Evolutionary conservation across 1,140 invertebrate genomes (phyloP).

Genomic region (Copidosoma floridanum): DNA sequence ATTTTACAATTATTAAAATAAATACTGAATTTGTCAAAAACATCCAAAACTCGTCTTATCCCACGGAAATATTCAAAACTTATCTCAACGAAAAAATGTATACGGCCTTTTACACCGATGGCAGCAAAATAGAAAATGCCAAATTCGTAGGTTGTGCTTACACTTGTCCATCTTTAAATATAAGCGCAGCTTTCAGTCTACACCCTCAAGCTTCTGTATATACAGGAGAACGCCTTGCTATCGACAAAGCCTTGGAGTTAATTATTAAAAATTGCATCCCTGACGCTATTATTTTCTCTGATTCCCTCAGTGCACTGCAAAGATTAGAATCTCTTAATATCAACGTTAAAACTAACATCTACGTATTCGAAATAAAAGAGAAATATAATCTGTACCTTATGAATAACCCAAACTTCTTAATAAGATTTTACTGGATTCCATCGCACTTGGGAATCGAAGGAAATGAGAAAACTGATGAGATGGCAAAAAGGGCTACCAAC

Average conservation of each 20-base stretch:
- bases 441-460: no score
- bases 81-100: neutral
- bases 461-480: no score
- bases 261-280: no score
- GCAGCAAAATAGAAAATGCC: neutral
- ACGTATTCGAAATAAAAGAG: neutral
- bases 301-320: neutral
- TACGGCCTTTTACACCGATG: neutral
- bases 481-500: no score
- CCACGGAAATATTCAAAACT: neutral
- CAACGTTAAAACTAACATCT: neutral
- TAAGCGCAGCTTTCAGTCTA: neutral
- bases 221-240: neutral
- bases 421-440: no score
- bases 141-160: neutral
- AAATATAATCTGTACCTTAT: neutral
- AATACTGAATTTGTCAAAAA: neutral
- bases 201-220: neutral
- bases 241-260: neutral
- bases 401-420: no score
- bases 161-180: neutral
- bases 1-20: neutral
- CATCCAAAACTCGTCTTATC: neutral
- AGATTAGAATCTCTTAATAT: neutral
- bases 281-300: neutral